These are phyloP conservation scores for Tenebrio molitor DNA, from an alignment of 1,140 invertebrate genomes.

Conservation along the genomic window DNA sequence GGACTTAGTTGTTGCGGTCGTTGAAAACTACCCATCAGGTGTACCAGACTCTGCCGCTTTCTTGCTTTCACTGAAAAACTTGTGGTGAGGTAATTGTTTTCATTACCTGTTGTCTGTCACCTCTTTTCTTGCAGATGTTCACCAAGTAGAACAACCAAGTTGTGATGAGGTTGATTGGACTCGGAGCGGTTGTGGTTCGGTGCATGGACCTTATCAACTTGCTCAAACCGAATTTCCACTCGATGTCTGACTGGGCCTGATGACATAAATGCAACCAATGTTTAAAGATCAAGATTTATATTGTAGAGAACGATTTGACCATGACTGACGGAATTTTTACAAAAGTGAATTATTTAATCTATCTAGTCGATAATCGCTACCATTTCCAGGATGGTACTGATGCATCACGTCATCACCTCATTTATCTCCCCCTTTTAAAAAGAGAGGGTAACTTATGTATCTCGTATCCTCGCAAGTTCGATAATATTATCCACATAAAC, in stretches of 20 bases:
- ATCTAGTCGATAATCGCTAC: constrained; percentile 34
- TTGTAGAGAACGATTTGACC: neutral
- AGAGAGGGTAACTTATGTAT: neutral
- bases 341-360: constrained; percentile 6
- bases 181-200: constrained; percentile 96
- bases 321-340: constrained; percentile 24
- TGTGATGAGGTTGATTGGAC: constrained; percentile 96
- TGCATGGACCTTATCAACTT: constrained; percentile 99
- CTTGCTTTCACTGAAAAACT: constrained; percentile 67
- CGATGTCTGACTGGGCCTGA: constrained; percentile 98
- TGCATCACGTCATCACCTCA: neutral
- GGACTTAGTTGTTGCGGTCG: constrained; percentile 79
- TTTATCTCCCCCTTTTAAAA: neutral
- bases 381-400: constrained; percentile 28
- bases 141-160: constrained; percentile 91
- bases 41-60: constrained; percentile 84
- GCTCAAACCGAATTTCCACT: constrained; percentile 99
- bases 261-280: constrained; percentile 6
- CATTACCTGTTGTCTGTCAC: constrained; percentile 64
- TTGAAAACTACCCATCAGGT: constrained; percentile 84
- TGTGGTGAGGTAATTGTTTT: no score
- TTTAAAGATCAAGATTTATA: constrained; percentile 2
- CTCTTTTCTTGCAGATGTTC: constrained; percentile 82
- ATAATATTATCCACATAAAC: no score
- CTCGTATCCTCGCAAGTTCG: neutral